Conservation (phyloP, 2,113 vertebrate species). For the Delphinus delphis region DNA sequence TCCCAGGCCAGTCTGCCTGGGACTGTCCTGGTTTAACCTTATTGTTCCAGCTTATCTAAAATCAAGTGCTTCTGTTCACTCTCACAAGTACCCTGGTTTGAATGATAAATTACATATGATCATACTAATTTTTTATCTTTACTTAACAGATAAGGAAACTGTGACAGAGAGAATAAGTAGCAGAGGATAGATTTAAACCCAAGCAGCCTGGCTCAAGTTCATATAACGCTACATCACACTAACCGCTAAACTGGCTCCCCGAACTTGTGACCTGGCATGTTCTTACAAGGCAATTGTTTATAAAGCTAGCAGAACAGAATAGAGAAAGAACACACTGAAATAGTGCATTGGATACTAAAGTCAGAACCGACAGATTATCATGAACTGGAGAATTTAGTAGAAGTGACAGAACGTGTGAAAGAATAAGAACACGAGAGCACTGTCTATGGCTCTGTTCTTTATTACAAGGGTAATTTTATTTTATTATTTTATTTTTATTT, state of each 20-base stretch:
- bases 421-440: not conserved
- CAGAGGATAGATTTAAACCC: not conserved
- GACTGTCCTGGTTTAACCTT: not conserved
- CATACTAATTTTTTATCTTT: not conserved
- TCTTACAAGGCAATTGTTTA: not conserved
- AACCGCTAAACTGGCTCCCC: accelerated
- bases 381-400: not conserved
- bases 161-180: not conserved
- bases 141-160: not conserved
- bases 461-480: no score
- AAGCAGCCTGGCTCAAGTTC: not conserved
- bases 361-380: not conserved
- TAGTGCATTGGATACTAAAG: not conserved
- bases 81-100: not conserved
- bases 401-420: not conserved
- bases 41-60: not conserved
- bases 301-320: not conserved
- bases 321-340: not conserved
- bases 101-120: not conserved
- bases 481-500: no score
- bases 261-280: not conserved
- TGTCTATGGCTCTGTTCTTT: not conserved
- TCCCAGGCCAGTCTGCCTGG: not conserved
- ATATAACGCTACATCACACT: not conserved
- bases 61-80: not conserved